phyloP scores from a whole-genome alignment of 2,888 invertebrate genomes.

The Patella depressa region DNA sequence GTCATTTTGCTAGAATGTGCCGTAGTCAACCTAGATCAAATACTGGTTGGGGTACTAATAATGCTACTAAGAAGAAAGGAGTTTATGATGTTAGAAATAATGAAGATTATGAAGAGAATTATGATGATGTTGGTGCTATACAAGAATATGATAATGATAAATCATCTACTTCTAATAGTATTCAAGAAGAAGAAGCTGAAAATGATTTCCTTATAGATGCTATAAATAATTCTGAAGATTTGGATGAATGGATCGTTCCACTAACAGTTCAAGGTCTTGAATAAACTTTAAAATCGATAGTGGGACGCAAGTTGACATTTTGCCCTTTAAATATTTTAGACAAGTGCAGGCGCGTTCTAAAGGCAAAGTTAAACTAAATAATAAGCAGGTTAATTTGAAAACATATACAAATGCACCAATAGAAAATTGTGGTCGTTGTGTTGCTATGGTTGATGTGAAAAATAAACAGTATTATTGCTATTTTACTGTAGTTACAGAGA shows the following conservation, averaged over 20 bases:
- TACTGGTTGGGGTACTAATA: neutral
- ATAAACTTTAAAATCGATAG: conserved; percentile 4
- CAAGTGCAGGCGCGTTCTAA: no score
- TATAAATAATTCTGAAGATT: neutral
- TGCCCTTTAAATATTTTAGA: neutral
- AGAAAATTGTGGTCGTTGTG: neutral
- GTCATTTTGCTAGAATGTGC: neutral
- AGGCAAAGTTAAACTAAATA: no score
- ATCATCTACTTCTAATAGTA: no score
- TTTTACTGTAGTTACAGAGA: neutral
- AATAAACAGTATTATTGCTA: neutral
- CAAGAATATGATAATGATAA: no score
- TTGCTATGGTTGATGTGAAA: neutral
- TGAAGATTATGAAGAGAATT: neutral
- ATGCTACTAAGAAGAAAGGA: neutral
- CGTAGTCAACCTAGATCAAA: neutral
- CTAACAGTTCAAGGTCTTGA: neutral
- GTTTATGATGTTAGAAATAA: neutral
- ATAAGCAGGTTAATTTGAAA: no score
- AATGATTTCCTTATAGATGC: neutral
- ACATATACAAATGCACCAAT: no score
- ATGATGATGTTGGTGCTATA: no score
- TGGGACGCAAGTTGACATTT: neutral
- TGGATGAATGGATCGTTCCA: neutral
- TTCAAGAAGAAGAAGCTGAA: neutral